Percentiles rank a stretch among this genome's conserved stretches.
Conservation (phyloP, 2,888 invertebrate genomes). For the Machimus rusticus region DNA sequence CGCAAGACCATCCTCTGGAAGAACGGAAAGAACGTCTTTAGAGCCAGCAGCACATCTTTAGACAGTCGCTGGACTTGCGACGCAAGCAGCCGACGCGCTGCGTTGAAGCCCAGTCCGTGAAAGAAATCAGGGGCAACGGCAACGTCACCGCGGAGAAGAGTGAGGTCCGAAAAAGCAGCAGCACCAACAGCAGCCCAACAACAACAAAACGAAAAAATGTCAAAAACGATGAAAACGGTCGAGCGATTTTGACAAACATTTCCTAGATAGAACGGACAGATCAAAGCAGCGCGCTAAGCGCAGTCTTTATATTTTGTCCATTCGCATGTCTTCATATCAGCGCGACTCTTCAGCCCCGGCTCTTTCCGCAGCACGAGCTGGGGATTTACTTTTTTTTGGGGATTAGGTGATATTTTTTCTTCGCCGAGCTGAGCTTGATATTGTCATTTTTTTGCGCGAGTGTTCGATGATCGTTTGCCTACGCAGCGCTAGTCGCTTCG, state of each 20-base stretch:
- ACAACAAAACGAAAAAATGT: constrained; percentile 55
- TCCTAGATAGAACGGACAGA: constrained; percentile 64
- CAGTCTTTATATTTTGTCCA: constrained; percentile 53
- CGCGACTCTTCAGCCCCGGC: background rate
- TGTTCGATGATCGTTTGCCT: background rate
- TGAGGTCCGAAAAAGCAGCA: constrained; percentile 39
- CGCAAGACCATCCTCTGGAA: background rate
- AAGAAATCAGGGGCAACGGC: background rate
- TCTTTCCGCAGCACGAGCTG: constrained; percentile 30
- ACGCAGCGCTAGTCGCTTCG: background rate
- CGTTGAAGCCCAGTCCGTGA: background rate
- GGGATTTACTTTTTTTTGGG: constrained; percentile 12
- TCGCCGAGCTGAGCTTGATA: background rate
- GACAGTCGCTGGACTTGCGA: background rate
- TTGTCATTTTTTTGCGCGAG: background rate
- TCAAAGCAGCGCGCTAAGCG: constrained; percentile 56
- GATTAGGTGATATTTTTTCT: background rate
- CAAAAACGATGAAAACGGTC: constrained; percentile 63
- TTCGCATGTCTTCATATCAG: constrained; percentile 47
- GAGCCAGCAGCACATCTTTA: background rate
- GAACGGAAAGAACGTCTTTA: background rate
- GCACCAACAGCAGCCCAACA: constrained; percentile 37
- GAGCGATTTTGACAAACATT: constrained; percentile 64
- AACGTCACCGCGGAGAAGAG: background rate
- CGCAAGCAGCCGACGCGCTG: background rate